Evolutionary conservation across 2,888 invertebrate species (phyloP).

Genomic region (Euplagia quadripunctaria): DNA sequence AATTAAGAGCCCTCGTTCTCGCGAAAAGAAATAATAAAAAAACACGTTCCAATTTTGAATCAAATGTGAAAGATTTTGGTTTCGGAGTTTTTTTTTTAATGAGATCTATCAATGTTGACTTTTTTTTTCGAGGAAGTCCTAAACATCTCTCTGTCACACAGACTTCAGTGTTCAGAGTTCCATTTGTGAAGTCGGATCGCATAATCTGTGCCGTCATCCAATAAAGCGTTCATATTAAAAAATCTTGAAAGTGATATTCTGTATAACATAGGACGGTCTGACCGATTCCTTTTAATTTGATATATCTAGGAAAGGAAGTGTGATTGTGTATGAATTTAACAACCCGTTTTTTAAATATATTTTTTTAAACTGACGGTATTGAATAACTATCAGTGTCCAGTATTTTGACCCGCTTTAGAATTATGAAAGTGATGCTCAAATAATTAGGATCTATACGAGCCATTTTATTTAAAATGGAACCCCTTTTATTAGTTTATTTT

Average conservation of each 20-base stretch:
- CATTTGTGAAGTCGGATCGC: neutral
- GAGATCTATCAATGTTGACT: too few relatives aligned
- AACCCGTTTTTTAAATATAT: neutral
- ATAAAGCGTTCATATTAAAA: neutral
- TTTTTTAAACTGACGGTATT: too few relatives aligned
- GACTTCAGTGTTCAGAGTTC: neutral
- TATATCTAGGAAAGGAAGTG: too few relatives aligned
- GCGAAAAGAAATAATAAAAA: neutral
- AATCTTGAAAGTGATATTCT: neutral
- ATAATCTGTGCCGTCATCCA: neutral
- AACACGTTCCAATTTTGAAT: too few relatives aligned
- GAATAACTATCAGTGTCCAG: too few relatives aligned
- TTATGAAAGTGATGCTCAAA: too few relatives aligned
- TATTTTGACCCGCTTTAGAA: too few relatives aligned
- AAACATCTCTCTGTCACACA: too few relatives aligned
- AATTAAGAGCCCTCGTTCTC: conserved; percentile 4
- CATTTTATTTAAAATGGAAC: too few relatives aligned
- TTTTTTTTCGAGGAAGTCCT: too few relatives aligned
- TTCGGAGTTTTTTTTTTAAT: neutral
- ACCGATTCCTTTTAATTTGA: neutral
- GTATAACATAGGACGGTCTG: neutral
- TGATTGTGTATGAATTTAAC: neutral
- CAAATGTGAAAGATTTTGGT: neutral
- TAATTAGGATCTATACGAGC: too few relatives aligned
- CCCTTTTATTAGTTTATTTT: neutral